Evolutionary conservation across 2,113 vertebrate genomes (phyloP).

Genomic region (Eublepharis macularius): DNA sequence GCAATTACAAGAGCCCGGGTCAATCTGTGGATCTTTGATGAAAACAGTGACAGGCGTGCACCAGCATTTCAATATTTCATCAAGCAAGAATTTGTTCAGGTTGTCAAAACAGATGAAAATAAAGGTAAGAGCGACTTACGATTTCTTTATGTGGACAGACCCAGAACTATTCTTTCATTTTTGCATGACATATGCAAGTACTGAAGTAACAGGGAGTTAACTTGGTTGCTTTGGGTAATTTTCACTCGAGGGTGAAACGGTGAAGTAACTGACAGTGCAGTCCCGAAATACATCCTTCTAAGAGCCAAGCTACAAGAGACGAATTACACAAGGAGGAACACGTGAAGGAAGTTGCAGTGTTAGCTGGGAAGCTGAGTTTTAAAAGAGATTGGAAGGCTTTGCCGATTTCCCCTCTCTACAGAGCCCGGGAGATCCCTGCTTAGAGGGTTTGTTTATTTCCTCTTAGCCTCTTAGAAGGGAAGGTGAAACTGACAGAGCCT

Average conservation of each 20-base stretch:
- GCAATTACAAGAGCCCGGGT: conserved; percentile 83
- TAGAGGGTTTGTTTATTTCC: too few relatives aligned
- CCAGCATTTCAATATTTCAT: conserved; percentile 83
- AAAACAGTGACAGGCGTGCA: conserved; percentile 78
- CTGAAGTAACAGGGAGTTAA: neutral
- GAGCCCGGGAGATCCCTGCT: too few relatives aligned
- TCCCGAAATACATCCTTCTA: too few relatives aligned
- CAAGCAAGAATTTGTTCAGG: conserved; percentile 72
- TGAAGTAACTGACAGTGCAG: neutral
- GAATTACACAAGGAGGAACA: too few relatives aligned
- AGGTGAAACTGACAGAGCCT: too few relatives aligned
- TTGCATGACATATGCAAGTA: neutral
- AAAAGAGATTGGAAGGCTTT: too few relatives aligned
- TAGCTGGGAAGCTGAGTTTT: too few relatives aligned
- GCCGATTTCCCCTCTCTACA: too few relatives aligned
- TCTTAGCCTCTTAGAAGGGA: too few relatives aligned
- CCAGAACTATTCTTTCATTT: neutral
- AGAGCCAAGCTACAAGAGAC: too few relatives aligned
- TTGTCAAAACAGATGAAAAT: conserved; percentile 81
- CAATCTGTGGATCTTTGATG: conserved; percentile 86
- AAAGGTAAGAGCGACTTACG: conserved; percentile 69
- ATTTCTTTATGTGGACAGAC: neutral
- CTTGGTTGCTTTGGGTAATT: neutral
- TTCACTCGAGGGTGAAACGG: neutral
- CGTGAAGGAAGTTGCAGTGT: too few relatives aligned